phyloP scores from a whole-genome alignment of 1,140 invertebrate species.

The Anadara kagoshimensis region DNA sequence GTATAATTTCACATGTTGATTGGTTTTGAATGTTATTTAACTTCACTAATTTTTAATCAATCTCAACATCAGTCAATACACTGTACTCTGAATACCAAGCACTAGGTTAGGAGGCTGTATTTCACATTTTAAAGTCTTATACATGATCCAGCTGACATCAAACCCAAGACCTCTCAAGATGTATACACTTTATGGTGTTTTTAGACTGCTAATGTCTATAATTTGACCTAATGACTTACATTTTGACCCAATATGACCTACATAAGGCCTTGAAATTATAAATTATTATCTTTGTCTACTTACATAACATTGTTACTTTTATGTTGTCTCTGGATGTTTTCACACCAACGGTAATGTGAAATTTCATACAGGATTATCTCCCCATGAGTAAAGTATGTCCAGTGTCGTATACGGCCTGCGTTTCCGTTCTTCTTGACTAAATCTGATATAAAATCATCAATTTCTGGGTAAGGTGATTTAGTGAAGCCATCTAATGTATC shows the following conservation, averaged over 20 bases:
- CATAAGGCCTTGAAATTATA: too few species aligned
- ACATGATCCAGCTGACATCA: too few species aligned
- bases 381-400: slow-evolving; percentile 73
- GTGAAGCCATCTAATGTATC: slow-evolving; percentile 51
- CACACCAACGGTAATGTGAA: slow-evolving; percentile 78
- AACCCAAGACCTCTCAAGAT: too few species aligned
- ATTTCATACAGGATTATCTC: slow-evolving; percentile 79
- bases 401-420: slow-evolving; percentile 76
- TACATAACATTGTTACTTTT: slow-evolving; percentile 82
- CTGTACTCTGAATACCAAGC: too few species aligned
- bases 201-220: background rate
- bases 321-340: slow-evolving; percentile 80
- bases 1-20: too few species aligned
- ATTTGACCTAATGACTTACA: background rate
- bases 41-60: too few species aligned
- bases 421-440: slow-evolving; percentile 55
- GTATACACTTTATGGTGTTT: too few species aligned
- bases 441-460: slow-evolving; percentile 77
- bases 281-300: slow-evolving; percentile 3
- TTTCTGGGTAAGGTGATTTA: slow-evolving; percentile 77
- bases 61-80: too few species aligned
- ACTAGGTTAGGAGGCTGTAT: too few species aligned
- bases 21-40: too few species aligned
- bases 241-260: too few species aligned
- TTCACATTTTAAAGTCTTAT: too few species aligned